Evolutionary conservation across 2,888 invertebrate genomes (phyloP).

Genomic region (Mactromeris polynyma): DNA sequence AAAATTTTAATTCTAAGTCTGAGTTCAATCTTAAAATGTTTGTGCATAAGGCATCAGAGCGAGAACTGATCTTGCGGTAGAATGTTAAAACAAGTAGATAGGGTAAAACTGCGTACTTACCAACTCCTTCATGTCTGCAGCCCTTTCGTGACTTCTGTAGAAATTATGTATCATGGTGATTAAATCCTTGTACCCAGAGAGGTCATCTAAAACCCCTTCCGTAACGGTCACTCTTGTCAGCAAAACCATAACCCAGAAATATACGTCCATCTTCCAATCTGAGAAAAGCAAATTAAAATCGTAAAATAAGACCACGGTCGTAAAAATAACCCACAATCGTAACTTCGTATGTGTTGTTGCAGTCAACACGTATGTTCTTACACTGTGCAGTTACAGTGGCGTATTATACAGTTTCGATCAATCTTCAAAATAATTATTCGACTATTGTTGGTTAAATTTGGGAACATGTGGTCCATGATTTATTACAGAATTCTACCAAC

Average conservation of each 20-base stretch:
- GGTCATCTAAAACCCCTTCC: background rate
- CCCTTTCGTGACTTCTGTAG: slow-evolving; percentile 72
- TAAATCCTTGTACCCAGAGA: slow-evolving; percentile 27
- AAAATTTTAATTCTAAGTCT: too few relatives aligned
- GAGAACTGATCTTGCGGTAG: too few relatives aligned
- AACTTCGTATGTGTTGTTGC: too few relatives aligned
- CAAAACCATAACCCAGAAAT: slow-evolving; percentile 2
- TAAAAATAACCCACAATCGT: background rate
- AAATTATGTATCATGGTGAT: slow-evolving; percentile 69
- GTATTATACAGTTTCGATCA: background rate
- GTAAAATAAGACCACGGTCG: background rate
- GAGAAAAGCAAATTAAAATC: background rate
- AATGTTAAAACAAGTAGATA: too few relatives aligned
- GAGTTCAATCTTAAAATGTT: too few relatives aligned
- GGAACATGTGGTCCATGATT: background rate
- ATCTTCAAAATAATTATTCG: background rate
- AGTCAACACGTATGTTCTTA: too few relatives aligned
- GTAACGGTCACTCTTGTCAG: background rate
- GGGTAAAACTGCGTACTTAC: slow-evolving; percentile 58
- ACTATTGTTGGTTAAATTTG: background rate
- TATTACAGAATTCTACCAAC: background rate
- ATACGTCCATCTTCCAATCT: background rate
- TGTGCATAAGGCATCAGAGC: too few relatives aligned
- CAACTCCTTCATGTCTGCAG: slow-evolving; percentile 74
- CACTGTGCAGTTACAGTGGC: too few relatives aligned